phyloP scores from a whole-genome alignment of 2,113 vertebrate species.

The human (Homo sapiens) region GRCh38 chr6:37531001-37531500 shows the following conservation, averaged over 20 bases:
- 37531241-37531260: not conserved
- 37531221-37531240: not conserved
- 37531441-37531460: not conserved
- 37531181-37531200: not conserved
- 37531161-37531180: not conserved
- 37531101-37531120: not conserved
- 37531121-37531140: not conserved
- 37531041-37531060: not conserved
- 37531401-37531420: not conserved
- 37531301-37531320: not conserved
- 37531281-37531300: conserved; percentile 15
- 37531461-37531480: not conserved
- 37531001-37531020: rapidly evolving
- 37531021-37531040: not conserved
- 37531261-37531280: not conserved
- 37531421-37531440: not conserved
- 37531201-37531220: not conserved
- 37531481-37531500: not conserved
- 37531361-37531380: not conserved
- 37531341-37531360: not conserved
- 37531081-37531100: not conserved
- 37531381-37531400: not conserved
- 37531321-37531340: not conserved
- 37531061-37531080: not conserved
- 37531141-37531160: not conserved